Conservation (phyloP, 2,888 invertebrate genomes). For the Mechanitis messenoides region DNA sequence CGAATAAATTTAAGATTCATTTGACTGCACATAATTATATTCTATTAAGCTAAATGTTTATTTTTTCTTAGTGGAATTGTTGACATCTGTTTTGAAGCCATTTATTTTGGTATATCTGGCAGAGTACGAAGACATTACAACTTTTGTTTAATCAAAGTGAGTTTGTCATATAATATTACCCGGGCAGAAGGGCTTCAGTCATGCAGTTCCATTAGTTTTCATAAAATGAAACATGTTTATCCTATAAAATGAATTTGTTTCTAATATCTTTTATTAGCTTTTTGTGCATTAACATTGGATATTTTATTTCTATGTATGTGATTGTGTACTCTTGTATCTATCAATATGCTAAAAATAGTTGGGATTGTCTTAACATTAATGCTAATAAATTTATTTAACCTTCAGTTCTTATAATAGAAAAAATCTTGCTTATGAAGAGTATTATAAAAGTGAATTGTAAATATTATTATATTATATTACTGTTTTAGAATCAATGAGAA, state of each 20-base stretch:
- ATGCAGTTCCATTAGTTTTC: slow-evolving; percentile 29
- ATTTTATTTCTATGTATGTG: too few relatives aligned
- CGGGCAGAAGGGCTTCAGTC: slow-evolving; percentile 34
- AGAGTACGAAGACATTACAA: slow-evolving; percentile 38
- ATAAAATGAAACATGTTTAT: slow-evolving; percentile 10
- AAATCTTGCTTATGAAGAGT: background rate
- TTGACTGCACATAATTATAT: slow-evolving; percentile 10
- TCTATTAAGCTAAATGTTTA: slow-evolving; percentile 28
- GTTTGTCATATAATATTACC: slow-evolving; percentile 35
- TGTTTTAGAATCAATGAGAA: too few relatives aligned
- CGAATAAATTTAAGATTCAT: slow-evolving; percentile 3
- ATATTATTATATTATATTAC: too few relatives aligned
- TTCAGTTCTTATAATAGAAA: background rate
- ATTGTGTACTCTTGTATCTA: too few relatives aligned
- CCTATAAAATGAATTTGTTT: background rate
- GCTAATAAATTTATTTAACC: too few relatives aligned
- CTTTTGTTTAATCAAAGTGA: slow-evolving; percentile 41
- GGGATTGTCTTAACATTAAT: too few relatives aligned
- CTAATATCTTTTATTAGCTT: slow-evolving; percentile 6
- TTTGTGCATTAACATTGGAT: background rate
- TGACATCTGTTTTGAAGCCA: slow-evolving; percentile 45
- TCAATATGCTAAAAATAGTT: too few relatives aligned
- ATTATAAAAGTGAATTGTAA: background rate
- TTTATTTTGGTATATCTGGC: slow-evolving; percentile 45
- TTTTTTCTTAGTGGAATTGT: slow-evolving; percentile 50